A percentile compares a stretch with the other conserved stretches of the same genome.
These are phyloP conservation scores for Heteractis magnifica DNA, from an alignment of 92 coral and sea anemone genomes.

Conservation along the genomic window DNA sequence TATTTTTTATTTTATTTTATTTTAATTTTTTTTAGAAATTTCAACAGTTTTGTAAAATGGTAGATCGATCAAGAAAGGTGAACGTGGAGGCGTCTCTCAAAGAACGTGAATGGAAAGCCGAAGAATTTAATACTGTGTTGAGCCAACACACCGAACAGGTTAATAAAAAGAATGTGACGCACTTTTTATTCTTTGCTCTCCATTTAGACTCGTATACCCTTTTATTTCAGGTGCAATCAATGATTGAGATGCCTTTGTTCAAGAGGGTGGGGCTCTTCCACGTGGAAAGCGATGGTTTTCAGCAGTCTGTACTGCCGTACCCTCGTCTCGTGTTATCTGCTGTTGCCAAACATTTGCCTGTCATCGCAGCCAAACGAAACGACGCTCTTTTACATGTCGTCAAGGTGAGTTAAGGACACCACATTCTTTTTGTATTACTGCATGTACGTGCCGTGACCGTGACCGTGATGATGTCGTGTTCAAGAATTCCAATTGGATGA, in stretches of 20 bases:
- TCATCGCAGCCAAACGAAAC: conserved; percentile 82
- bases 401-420: conserved; percentile 58
- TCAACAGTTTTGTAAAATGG: conserved; percentile 75
- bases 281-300: conserved; percentile 71
- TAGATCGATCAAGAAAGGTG: conserved; percentile 73
- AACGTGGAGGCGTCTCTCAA: conserved; percentile 78
- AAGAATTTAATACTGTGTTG: conserved; percentile 76
- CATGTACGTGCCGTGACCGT: neutral
- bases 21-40: conserved; percentile 55
- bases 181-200: neutral
- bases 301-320: conserved; percentile 73
- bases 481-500: no score
- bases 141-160: conserved; percentile 90
- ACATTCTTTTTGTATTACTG: no score
- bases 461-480: neutral
- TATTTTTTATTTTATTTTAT: neutral
- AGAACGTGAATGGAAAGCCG: conserved; percentile 83
- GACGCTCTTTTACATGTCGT: conserved; percentile 78
- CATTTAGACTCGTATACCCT: neutral
- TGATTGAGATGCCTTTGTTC: conserved; percentile 72
- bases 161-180: neutral
- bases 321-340: conserved; percentile 70
- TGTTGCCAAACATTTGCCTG: conserved; percentile 78
- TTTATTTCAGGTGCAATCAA: conserved; percentile 60
- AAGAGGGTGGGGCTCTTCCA: conserved; percentile 81